A percentile compares a stretch with the other conserved stretches of the same genome.
Conservation (phyloP, 2,113 vertebrate species). For the Limnothrissa miodon region DNA sequence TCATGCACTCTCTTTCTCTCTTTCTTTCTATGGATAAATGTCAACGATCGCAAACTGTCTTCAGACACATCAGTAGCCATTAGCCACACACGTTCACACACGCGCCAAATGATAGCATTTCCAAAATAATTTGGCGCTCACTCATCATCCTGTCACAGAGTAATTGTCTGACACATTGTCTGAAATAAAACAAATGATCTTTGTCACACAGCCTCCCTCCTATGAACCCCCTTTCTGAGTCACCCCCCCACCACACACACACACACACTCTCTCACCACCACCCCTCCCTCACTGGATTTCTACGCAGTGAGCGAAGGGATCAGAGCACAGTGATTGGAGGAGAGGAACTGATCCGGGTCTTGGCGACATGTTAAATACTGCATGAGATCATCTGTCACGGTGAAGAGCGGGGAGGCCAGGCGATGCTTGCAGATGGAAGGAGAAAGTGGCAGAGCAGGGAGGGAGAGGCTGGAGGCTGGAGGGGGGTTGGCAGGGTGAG, state of each 20-base stretch:
- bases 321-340: not conserved
- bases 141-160: not conserved
- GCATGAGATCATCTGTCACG: conserved; percentile 26
- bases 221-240: not conserved
- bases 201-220: not conserved
- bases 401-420: not conserved
- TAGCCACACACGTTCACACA: not conserved
- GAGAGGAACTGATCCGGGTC: conserved; percentile 23
- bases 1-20: not conserved
- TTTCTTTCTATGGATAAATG: not conserved
- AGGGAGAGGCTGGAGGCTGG: not conserved
- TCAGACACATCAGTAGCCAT: not conserved
- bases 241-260: not conserved
- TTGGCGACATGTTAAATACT: conserved; percentile 41
- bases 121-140: not conserved
- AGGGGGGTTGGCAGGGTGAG: not conserved
- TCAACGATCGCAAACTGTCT: not conserved
- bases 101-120: not conserved
- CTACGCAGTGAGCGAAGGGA: not conserved
- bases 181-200: not conserved
- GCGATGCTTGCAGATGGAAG: not conserved
- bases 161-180: not conserved
- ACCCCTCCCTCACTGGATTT: not conserved
- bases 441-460: not conserved
- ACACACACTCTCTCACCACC: not conserved